A percentile compares a stretch with the other conserved stretches of the same genome.
phyloP scores from a whole-genome alignment of 2,113 vertebrate species.

The Python bivittatus region DNA sequence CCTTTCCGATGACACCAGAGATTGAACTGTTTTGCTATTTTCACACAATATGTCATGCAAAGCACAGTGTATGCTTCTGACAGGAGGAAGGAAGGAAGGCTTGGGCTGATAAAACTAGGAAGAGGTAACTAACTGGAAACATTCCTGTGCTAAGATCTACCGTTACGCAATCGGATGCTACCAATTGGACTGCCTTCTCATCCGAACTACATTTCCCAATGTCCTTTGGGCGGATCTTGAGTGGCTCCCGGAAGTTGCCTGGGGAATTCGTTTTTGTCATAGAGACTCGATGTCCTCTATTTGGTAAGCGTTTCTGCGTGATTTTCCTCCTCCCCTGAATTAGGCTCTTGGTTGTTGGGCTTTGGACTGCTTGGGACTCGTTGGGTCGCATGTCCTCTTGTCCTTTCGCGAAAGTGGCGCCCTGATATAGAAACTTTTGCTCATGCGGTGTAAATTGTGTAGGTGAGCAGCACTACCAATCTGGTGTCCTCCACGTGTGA shows the following conservation, averaged over 20 bases:
- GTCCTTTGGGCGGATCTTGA: background rate
- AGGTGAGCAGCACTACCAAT: background rate
- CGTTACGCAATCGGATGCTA: background rate
- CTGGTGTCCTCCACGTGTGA: background rate
- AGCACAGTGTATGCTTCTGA: background rate
- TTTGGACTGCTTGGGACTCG: background rate
- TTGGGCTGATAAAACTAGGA: background rate
- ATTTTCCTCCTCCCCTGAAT: background rate
- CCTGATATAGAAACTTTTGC: background rate
- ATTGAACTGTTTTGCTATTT: background rate
- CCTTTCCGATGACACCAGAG: background rate
- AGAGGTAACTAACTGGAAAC: background rate
- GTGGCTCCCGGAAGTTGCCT: rapidly evolving
- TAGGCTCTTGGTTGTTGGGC: background rate
- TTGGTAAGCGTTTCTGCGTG: background rate
- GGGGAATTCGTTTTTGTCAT: rapidly evolving
- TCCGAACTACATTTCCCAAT: conserved; percentile 42
- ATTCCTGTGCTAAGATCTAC: background rate
- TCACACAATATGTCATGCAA: background rate
- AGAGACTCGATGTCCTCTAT: background rate
- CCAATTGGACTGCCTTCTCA: background rate
- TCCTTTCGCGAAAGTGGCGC: background rate
- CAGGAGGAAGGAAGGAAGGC: no score
- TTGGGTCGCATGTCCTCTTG: background rate
- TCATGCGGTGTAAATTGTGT: background rate